phyloP scores from a whole-genome alignment of 2,888 invertebrate genomes.

The Nomada hirtipes region DNA sequence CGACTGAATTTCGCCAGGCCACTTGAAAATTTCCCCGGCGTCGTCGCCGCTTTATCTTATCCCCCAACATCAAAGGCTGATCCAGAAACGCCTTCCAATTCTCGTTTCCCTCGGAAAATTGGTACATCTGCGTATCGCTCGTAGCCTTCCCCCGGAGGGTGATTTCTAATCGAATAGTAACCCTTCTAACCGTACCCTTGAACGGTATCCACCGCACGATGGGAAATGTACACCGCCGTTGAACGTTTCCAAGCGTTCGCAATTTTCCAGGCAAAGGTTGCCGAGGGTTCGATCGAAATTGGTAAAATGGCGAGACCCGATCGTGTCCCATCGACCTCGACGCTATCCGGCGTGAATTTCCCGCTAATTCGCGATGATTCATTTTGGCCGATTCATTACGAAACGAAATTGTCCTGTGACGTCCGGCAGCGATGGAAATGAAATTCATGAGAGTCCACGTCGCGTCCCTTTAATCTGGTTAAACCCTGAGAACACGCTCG shows the following conservation, averaged over 20 bases:
- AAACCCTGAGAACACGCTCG: not conserved
- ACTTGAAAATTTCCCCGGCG: not conserved
- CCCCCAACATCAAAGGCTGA: constrained; percentile 30
- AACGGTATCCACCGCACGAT: not conserved
- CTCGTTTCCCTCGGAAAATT: constrained; percentile 38
- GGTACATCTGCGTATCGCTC: constrained; percentile 40
- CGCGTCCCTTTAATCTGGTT: constrained; percentile 27
- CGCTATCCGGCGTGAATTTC: constrained; percentile 15
- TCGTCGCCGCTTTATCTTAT: not conserved
- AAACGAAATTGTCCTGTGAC: constrained; percentile 10
- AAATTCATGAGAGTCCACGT: constrained; percentile 14
- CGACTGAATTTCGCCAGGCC: no score
- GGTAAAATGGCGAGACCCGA: not conserved
- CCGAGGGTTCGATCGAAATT: not conserved
- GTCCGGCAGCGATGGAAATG: constrained; percentile 32
- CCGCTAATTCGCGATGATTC: constrained; percentile 13
- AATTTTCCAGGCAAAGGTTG: not conserved
- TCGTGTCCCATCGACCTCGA: not conserved
- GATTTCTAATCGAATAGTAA: constrained; percentile 46
- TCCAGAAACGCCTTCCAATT: constrained; percentile 21
- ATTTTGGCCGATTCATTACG: constrained; percentile 18
- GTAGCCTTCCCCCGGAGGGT: constrained; percentile 7
- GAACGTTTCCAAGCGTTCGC: not conserved
- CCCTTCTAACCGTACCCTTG: constrained; percentile 11
- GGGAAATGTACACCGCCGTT: not conserved